Base-by-base conservation (phyloP, 53 echinoderm and acorn worm species). In the Paracentrotus lividus region DNA sequence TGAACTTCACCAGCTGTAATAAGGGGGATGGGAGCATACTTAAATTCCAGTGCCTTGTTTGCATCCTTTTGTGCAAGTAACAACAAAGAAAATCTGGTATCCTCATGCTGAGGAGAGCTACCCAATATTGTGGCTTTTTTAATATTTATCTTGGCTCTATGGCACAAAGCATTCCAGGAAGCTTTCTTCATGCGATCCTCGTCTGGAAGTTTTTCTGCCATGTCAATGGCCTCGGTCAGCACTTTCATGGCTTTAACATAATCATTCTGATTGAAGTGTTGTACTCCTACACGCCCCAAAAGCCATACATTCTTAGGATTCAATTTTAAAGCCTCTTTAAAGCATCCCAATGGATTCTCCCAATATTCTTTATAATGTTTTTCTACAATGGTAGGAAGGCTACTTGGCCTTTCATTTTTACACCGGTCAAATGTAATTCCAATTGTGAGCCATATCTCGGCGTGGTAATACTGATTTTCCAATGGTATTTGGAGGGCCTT, bases 321-420 rank as follows among this genome's bases (percentile, higher is more conserved):
- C 0, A 57, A 40, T 54, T 88, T 33, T 54, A 56, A 29, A 34
- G 88, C 88, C 31, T 57, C 58, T 54, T 1, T 18, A 24, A 57
- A 88, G 88, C 59, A 57, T 29, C 8, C 12, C 26, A 56, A 23
- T 88, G 88, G 42, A 88, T 88, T 59, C 34, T 88, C 55, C 88
- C 57, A 57, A 13, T 52, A 32, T 33, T 57, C 9, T 27, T 54
- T 31, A 52, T 88, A 53, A 15, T 15, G 58, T 54, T 54, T 0
- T 9, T 31, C 15, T 6, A 29, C 36, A 55, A 88, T 8, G 5
- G 0, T 1, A 57, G 88, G 58, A 34, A n/a, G 85, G 49, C 4
- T n/a, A 85, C 21, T 23, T 59, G 0, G 0, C 24, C 24, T 13
- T 0, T n/a, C 21, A 0, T 13, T 60, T 15, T 18, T 45, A 21